These are phyloP conservation scores for Reinhardtius hippoglossoides DNA, from an alignment of 2,113 vertebrate genomes.

Conservation along the genomic window DNA sequence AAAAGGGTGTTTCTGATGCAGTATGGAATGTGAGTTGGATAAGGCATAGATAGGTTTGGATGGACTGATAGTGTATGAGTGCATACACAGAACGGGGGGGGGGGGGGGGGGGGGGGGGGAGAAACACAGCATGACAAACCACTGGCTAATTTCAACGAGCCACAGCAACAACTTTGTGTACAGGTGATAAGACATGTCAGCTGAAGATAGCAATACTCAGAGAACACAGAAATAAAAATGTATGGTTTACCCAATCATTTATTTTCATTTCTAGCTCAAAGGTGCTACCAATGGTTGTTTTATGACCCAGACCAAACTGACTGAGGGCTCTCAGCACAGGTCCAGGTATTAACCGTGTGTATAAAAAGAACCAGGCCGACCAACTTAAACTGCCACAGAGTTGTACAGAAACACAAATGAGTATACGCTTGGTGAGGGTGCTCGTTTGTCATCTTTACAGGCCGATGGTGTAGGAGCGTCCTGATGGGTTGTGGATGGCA, in stretches of 20 bases:
- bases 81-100: neutral
- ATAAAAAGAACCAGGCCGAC: conserved; percentile 17
- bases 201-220: conserved; percentile 9
- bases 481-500: conserved; percentile 93
- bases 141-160: conserved; percentile 18
- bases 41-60: conserved; percentile 58
- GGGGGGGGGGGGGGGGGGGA: neutral
- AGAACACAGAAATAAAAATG: conserved; percentile 11
- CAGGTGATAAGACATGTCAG: conserved; percentile 15
- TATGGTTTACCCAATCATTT: conserved; percentile 4
- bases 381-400: neutral
- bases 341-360: conserved; percentile 14
- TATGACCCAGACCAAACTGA: neutral
- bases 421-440: neutral
- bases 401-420: conserved; percentile 20
- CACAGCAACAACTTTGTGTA: conserved; percentile 28
- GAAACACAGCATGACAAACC: conserved; percentile 1
- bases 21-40: conserved; percentile 67
- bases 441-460: conserved; percentile 74
- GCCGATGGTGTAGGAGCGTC: conserved; percentile 95
- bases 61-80: conserved; percentile 18
- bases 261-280: conserved; percentile 13
- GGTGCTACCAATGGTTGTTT: neutral
- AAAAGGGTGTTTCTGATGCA: conserved; percentile 6
- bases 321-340: conserved; percentile 18